Percentiles rank a stretch among this genome's conserved stretches.
Conservation (phyloP, 2,113 vertebrate species). For the Phycodurus eques region DNA sequence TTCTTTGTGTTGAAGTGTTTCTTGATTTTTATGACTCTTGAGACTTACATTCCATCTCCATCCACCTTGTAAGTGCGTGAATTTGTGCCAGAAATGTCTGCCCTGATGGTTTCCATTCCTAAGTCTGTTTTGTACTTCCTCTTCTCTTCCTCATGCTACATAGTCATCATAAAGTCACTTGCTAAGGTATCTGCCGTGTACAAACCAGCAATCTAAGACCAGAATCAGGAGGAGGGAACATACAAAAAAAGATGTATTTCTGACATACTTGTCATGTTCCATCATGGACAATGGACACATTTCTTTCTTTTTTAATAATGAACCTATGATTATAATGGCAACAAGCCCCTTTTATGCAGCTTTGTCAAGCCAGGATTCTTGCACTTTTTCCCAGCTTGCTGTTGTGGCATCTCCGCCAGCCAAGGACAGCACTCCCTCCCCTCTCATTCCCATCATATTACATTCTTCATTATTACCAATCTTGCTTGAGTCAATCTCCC, state of each 20-base stretch:
- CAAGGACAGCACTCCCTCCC: neutral
- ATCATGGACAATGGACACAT: neutral
- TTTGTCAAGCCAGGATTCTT: no score
- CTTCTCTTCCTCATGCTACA: neutral
- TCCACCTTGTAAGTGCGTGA: neutral
- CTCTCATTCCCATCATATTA: neutral
- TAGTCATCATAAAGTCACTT: neutral
- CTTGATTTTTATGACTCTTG: neutral
- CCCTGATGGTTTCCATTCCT: neutral
- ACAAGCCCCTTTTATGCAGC: neutral
- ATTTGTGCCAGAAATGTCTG: neutral
- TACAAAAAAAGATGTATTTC: neutral
- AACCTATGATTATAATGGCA: neutral
- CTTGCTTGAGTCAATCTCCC: neutral
- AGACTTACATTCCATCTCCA: neutral
- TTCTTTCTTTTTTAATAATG: neutral
- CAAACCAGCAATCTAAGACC: neutral
- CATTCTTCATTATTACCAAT: neutral
- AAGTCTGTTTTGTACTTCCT: neutral
- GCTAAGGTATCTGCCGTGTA: neutral
- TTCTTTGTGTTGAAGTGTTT: constrained; percentile 1
- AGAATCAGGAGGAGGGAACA: neutral
- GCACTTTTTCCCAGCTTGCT: neutral
- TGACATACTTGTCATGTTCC: neutral
- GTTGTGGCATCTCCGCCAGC: neutral